Conservation (phyloP, 2,888 invertebrate species). For the Stenoptilia bipunctidactyla region DNA sequence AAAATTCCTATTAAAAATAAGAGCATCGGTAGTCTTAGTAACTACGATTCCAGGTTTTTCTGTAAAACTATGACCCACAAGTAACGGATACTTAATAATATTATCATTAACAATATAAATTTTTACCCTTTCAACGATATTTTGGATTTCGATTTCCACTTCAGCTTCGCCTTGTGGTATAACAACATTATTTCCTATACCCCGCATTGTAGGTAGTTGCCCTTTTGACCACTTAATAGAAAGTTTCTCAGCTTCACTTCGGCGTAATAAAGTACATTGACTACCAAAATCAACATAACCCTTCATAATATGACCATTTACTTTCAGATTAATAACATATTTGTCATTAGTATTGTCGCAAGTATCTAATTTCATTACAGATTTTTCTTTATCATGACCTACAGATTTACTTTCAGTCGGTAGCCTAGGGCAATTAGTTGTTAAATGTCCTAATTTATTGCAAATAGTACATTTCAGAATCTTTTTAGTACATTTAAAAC, state of each 20-base stretch:
- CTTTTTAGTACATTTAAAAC: slow-evolving; percentile 6
- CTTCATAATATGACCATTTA: slow-evolving; percentile 3
- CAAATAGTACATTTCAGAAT: slow-evolving; percentile 6
- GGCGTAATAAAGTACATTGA: slow-evolving; percentile 10
- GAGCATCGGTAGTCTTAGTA: too few species aligned
- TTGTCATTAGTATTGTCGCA: slow-evolving; percentile 5
- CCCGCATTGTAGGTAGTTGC: slow-evolving; percentile 7
- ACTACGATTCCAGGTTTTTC: too few species aligned
- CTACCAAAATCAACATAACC: slow-evolving; percentile 14
- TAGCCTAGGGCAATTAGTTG: not conserved
- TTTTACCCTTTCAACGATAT: too few species aligned
- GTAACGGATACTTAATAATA: too few species aligned
- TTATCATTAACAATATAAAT: too few species aligned
- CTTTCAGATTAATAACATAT: slow-evolving; percentile 6
- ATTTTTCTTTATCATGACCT: not conserved
- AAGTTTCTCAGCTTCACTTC: slow-evolving; percentile 1
- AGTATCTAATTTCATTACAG: not conserved
- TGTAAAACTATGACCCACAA: too few species aligned
- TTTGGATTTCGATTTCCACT: too few species aligned
- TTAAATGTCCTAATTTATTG: slow-evolving; percentile 5
- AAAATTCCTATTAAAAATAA: too few species aligned
- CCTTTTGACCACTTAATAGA: not conserved
- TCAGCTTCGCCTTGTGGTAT: slow-evolving; percentile 3
- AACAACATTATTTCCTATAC: slow-evolving; percentile 8
- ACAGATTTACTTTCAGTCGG: not conserved